Evolutionary conservation across 2,888 invertebrate genomes (phyloP).

Genomic region (Acanthoscelides obtectus): DNA sequence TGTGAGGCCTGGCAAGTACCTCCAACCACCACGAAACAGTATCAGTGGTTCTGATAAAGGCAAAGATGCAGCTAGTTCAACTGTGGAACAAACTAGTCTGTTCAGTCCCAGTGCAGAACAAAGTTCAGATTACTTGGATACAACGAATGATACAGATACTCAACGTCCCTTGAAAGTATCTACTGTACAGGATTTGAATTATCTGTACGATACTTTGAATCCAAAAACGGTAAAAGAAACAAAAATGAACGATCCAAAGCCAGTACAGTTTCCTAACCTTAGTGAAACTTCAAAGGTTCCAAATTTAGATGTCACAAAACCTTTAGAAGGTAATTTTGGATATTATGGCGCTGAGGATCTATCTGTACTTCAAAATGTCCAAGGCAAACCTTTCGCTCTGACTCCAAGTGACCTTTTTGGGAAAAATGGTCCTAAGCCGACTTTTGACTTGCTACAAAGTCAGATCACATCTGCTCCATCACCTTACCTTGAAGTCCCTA

Average conservation of each 20-base stretch:
- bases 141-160: neutral
- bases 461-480: slow-evolving; percentile 1
- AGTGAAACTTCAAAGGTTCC: neutral
- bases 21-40: neutral
- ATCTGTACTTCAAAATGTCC: neutral
- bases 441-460: neutral
- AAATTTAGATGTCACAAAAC: neutral
- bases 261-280: neutral
- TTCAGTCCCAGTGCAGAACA: neutral
- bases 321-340: neutral
- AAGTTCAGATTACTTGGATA: neutral
- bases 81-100: neutral
- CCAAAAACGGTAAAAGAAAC: neutral
- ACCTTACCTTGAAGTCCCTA: slow-evolving; percentile 7
- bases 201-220: neutral
- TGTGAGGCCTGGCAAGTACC: neutral
- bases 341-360: neutral
- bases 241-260: neutral
- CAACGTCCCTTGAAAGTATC: neutral
- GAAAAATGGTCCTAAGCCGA: neutral
- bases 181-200: neutral
- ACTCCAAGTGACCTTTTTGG: neutral
- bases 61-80: neutral
- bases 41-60: neutral
- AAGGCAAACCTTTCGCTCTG: neutral